These are phyloP conservation scores for Mantis religiosa DNA, from an alignment of 2,888 invertebrate species.

Conservation along the genomic window DNA sequence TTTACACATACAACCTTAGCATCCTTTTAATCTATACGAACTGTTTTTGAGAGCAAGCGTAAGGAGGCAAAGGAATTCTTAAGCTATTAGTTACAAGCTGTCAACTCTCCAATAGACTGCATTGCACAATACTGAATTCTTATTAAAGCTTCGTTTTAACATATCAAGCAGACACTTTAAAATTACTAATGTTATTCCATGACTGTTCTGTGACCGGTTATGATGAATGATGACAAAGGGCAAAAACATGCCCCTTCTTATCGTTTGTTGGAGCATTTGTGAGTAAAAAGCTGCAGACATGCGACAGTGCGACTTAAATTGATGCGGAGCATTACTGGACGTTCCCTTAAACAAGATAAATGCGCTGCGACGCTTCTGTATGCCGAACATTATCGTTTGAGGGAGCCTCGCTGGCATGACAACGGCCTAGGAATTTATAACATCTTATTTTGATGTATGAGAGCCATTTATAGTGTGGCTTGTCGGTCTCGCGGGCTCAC, in stretches of 20 bases:
- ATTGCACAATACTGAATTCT: too few species aligned
- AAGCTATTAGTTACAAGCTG: too few species aligned
- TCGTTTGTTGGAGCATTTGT: background rate
- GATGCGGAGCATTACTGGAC: background rate
- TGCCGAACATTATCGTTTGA: background rate
- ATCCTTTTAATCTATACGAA: too few species aligned
- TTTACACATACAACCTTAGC: too few species aligned
- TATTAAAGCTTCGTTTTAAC: too few species aligned
- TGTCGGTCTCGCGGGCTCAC: background rate
- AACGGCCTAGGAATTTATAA: background rate
- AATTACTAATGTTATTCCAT: too few species aligned
- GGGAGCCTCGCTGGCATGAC: background rate
- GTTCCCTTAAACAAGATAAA: background rate
- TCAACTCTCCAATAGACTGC: too few species aligned
- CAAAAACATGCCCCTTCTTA: background rate
- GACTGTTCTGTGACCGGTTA: too few species aligned
- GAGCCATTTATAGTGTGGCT: background rate
- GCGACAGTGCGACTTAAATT: background rate
- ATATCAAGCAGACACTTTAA: too few species aligned
- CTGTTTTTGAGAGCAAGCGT: too few species aligned
- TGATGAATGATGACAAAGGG: background rate
- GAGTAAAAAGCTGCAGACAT: background rate
- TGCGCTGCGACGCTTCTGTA: background rate
- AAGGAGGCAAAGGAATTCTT: too few species aligned
- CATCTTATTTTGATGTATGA: conserved; percentile 5